Evolutionary conservation across 2,888 invertebrate species (phyloP).

Genomic region (Xestia ashworthii): DNA sequence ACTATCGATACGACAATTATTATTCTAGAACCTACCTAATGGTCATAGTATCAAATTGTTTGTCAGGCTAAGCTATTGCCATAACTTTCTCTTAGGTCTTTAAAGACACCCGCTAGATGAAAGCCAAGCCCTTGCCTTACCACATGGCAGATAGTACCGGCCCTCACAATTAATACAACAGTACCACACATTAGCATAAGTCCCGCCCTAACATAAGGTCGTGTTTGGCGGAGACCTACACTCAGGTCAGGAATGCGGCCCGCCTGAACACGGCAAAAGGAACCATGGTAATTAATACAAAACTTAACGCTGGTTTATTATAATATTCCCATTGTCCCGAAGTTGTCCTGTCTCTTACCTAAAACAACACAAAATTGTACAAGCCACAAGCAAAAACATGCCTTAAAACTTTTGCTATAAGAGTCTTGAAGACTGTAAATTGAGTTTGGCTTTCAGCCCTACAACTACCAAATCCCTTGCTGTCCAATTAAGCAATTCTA

Average conservation of each 20-base stretch:
- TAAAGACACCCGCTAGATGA: background rate
- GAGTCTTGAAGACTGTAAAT: conserved; percentile 9
- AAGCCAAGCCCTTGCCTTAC: conserved; percentile 15
- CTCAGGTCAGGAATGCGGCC: conserved; percentile 56
- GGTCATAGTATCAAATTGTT: background rate
- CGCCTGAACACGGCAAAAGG: conserved; percentile 42
- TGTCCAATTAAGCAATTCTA: conserved; percentile 23
- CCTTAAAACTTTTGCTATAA: conserved; percentile 7
- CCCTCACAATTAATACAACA: conserved; percentile 37
- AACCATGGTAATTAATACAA: conserved; percentile 64
- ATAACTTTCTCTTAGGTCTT: conserved; percentile 18
- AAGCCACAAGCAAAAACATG: background rate
- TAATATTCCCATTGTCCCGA: conserved; percentile 72
- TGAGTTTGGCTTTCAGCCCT: conserved; percentile 16
- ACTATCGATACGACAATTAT: background rate
- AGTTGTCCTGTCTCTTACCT: conserved; percentile 62
- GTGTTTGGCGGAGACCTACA: conserved; percentile 21
- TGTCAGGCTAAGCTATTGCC: background rate
- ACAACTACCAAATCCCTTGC: background rate
- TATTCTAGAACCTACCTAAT: background rate
- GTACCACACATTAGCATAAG: conserved; percentile 40
- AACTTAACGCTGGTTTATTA: conserved; percentile 68
- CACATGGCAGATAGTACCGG: background rate
- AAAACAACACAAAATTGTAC: background rate
- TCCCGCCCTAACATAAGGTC: conserved; percentile 25